Evolutionary conservation across 2,113 vertebrate genomes (phyloP), one percentile per base, ranked within the genome.

Genomic region (Catharus fuscescens): DNA sequence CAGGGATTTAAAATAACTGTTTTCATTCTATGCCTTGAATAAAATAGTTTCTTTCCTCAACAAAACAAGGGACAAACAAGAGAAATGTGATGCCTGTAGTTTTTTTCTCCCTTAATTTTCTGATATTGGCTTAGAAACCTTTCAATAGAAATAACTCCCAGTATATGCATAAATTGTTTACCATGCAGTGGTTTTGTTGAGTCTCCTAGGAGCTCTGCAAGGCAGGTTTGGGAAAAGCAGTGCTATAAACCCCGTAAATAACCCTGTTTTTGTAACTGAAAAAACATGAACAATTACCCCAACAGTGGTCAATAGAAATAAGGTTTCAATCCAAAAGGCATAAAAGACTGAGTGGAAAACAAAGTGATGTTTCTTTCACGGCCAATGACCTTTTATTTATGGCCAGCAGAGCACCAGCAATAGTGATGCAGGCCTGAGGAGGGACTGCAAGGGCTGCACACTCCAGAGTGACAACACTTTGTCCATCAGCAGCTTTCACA

Each of bases 1-100:
- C 50, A 74, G 64, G 38, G 59, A 73, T 88, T 93, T 92, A 47
- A 95, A 88, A 91, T 73, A 89, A 77, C 54, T 76, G 28, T 61
- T 93, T 88, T 66, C 80, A 70, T 88, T 88, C 52, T 40, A 23
- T 78, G 47, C 19, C 56, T 80, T 73, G 28, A 74, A 78, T 82
- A 73, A 90, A 88, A 50, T 17, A 52, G 20, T 66, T 85, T 78
- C 4, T 77, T 91, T 93, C 54, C 36, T 69, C 52, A 90, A 67
- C 29, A 91, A 34, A 34, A 85, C 3, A 5, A 81, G 9, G 31
- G 53, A 82, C 28, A 86, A 92, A 57, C 28, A 92, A 86, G 70
- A 79, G n/a, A 82, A 93, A 74, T 83, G 8, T 57, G 66, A 69
- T 59, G 34, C 18, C n/a, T 87, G 19, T 64, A 26, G 18, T 7